Evolutionary conservation across 1,140 invertebrate species (phyloP).

Genomic region (Ruditapes philippinarum): DNA sequence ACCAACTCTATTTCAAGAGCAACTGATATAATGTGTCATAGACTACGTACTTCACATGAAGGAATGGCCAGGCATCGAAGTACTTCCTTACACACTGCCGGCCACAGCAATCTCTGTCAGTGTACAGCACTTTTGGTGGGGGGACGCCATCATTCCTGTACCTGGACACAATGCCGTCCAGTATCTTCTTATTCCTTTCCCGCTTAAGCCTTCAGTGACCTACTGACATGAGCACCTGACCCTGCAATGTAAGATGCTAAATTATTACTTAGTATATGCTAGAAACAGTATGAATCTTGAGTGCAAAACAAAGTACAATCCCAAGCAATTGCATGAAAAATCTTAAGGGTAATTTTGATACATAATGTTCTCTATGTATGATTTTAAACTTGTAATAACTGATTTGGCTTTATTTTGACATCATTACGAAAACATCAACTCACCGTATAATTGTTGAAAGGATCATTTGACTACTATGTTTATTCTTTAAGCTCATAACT

Average conservation of each 20-base stretch:
- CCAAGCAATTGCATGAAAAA: conserved; percentile 1
- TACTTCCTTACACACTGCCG: neutral
- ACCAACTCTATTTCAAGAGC: too few relatives aligned
- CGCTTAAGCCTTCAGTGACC: conserved; percentile 69
- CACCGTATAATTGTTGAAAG: neutral
- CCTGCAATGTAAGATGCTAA: conserved; percentile 53
- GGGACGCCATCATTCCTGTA: conserved; percentile 38
- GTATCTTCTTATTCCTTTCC: conserved; percentile 37
- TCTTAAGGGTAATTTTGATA: too few relatives aligned
- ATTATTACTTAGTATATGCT: neutral
- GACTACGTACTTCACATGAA: conserved; percentile 36
- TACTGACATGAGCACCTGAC: conserved; percentile 71
- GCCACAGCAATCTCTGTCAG: conserved; percentile 65
- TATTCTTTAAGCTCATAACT: neutral
- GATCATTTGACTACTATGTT: neutral
- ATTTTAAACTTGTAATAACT: conserved; percentile 10
- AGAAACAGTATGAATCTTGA: neutral
- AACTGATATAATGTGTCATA: neutral
- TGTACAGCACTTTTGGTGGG: conserved; percentile 51
- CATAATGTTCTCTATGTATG: neutral
- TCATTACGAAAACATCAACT: neutral
- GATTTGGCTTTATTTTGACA: too few relatives aligned
- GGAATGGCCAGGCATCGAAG: conserved; percentile 51
- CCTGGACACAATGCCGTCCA: conserved; percentile 33
- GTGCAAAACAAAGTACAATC: conserved; percentile 27